Evolutionary conservation across 2,888 invertebrate species (phyloP), one percentile per base, ranked within the genome.

Genomic region (Coelopa pilipes): DNA sequence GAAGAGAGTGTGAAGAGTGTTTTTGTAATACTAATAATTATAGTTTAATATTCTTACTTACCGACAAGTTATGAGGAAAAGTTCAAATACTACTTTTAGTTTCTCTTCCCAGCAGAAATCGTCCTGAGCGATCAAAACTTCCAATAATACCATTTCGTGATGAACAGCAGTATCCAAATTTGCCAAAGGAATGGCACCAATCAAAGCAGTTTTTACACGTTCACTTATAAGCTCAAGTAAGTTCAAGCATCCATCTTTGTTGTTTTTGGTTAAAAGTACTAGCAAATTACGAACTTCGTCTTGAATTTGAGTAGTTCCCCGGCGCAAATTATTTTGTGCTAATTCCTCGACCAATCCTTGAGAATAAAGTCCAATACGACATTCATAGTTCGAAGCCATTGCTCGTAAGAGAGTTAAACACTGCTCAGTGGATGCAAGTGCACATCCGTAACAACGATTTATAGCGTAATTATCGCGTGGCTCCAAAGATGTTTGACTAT

Each of bases 31-130:
- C 2, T 53, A 4, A 3, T 9, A 15, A 53, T 53, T 53, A 53
- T 53, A 34, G 34, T 34, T 34, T 34, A 34, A 4, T 34, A 67
- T 9, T 7, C 11, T 34, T 21, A 80, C 84, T 78, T 76, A 87
- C 83, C 91, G 90, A 78, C 93, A 93, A 5, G 94, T 93, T 88
- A 92, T 91, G 72, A 96, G 89, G 89, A 98, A 97, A 70, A 98
- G 89, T 79, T 93, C 93, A 89, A 98, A 94, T 76, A 97, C 94
- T 84, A 95, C 94, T 65, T 95, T 92, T 0, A 98, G 89, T 82
- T 98, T 93, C 76, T 94, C 92, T 85, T 98, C 98, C 98, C 98
- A 98, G 84, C 97, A 97, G 4, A 94, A 92, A 86, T 98, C 98
- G 82, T 97, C 96, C 79, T 96, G 96, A 80, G 96, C 94, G 1